A percentile compares a stretch with the other conserved stretches of the same genome.
Conservation (phyloP, 2,888 invertebrate species). For the Argyra leucocephala region DNA sequence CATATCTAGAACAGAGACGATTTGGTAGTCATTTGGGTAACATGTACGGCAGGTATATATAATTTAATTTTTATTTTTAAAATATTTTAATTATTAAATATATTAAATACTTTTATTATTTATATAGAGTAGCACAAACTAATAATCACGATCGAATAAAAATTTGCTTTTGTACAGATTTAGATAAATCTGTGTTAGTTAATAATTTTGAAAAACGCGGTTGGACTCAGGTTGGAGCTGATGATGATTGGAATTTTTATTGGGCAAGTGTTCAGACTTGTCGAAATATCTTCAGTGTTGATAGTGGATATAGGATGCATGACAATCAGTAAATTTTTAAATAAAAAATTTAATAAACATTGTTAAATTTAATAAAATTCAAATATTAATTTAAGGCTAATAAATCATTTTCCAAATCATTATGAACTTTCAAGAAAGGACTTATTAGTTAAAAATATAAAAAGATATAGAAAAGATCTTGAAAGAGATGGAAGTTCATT, state of each 20-base stretch:
- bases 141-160: conserved; percentile 31
- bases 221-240: conserved; percentile 71
- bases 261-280: conserved; percentile 92
- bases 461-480: conserved; percentile 82
- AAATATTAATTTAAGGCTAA: conserved; percentile 50
- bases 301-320: conserved; percentile 82
- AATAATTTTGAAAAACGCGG: conserved; percentile 87
- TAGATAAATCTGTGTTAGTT: conserved; percentile 86
- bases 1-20: conserved; percentile 26
- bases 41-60: conserved; percentile 43
- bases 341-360: conserved; percentile 7
- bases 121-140: conserved; percentile 26
- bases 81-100: neutral
- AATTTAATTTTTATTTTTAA: neutral
- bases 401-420: conserved; percentile 94
- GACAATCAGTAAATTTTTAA: conserved; percentile 68
- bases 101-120: neutral
- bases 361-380: neutral
- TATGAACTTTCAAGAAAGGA: conserved; percentile 93
- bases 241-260: conserved; percentile 94
- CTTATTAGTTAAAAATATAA: conserved; percentile 89
- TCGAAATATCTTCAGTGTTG: conserved; percentile 80
- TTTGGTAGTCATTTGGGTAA: conserved; percentile 34
- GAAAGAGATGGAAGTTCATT: conserved; percentile 81
- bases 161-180: conserved; percentile 44